These are phyloP conservation scores for Ploceus nigricollis DNA, from an alignment of 2,113 vertebrate genomes.

Conservation along the genomic window DNA sequence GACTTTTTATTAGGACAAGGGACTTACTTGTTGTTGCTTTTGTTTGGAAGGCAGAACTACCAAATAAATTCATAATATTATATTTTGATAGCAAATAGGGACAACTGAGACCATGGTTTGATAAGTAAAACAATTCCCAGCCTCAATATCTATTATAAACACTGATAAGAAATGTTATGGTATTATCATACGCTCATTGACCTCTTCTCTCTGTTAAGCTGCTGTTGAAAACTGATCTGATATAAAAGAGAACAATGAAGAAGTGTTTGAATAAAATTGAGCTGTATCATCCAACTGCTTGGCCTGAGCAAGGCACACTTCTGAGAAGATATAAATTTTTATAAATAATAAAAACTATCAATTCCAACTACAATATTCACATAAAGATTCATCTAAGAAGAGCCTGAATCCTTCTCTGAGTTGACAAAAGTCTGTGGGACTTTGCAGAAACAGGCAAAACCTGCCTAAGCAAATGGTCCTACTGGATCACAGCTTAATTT, in stretches of 20 bases:
- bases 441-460: neutral
- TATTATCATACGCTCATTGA: neutral
- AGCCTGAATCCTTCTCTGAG: neutral
- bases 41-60: neutral
- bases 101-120: neutral
- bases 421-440: neutral
- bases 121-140: neutral
- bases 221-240: neutral
- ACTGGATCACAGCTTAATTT: neutral
- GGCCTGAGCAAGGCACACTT: neutral
- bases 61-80: neutral
- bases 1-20: neutral
- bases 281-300: neutral
- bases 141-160: neutral
- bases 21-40: neutral
- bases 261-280: constrained; percentile 5
- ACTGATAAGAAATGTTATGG: neutral
- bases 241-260: neutral
- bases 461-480: neutral
- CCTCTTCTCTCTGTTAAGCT: neutral
- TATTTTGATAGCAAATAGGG: neutral
- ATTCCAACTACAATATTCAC: neutral
- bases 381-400: neutral
- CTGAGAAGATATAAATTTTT: neutral
- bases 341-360: neutral